A percentile compares a stretch with the other conserved stretches of the same genome.
These are phyloP conservation scores for Silurus lanzhouensis DNA, from an alignment of 2,797 vertebrate genomes.

Conservation along the genomic window DNA sequence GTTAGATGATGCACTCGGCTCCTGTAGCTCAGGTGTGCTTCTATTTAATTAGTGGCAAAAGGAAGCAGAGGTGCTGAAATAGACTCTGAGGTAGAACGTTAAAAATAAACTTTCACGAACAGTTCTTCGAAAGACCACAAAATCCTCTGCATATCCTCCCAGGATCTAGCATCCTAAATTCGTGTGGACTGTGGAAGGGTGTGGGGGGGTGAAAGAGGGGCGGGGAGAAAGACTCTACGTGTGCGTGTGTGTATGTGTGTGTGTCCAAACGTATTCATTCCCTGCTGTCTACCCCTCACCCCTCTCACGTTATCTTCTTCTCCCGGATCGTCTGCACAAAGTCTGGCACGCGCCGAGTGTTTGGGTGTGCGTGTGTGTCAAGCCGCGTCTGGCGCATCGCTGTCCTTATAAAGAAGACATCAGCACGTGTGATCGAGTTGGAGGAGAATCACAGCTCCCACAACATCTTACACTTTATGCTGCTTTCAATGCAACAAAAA, in stretches of 20 bases:
- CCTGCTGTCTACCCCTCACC: constrained; percentile 52
- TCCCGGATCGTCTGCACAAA: constrained; percentile 45
- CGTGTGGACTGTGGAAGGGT: not conserved
- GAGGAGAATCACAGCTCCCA: not conserved
- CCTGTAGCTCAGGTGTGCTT: constrained; percentile 32
- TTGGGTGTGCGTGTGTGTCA: not conserved
- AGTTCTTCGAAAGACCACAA: not conserved
- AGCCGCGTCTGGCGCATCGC: constrained; percentile 1
- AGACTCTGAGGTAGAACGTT: not conserved
- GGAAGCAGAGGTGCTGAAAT: constrained; percentile 25
- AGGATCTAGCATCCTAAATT: not conserved
- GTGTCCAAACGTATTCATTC: constrained; percentile 45
- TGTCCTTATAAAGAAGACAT: not conserved
- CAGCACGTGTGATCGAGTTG: constrained; percentile 9
- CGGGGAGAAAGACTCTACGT: not conserved
- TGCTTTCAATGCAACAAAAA: not conserved
- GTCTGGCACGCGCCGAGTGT: constrained; percentile 32
- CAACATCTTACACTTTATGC: not conserved
- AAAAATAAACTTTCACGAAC: not conserved
- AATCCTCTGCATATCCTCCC: not conserved
- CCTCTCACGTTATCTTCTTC: constrained; percentile 54
- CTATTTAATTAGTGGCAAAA: constrained; percentile 5
- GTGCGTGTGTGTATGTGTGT: not conserved
- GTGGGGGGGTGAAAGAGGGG: not conserved
- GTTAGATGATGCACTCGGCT: not conserved